These are phyloP conservation scores for Tineola bisselliella DNA, from an alignment of 2,888 invertebrate species.

Conservation along the genomic window DNA sequence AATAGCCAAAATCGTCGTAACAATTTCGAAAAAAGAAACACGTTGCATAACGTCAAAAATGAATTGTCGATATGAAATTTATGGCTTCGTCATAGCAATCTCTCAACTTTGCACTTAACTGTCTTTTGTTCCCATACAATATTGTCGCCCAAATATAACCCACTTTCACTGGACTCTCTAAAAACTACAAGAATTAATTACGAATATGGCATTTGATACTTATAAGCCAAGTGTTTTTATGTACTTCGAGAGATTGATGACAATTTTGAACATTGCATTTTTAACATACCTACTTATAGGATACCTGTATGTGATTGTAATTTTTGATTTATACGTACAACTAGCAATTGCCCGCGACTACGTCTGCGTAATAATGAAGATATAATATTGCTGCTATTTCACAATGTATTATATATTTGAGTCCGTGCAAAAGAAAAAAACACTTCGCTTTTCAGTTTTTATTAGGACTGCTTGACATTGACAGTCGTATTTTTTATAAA, in stretches of 20 bases:
- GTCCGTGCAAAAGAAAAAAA: too few relatives aligned
- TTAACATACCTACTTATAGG: too few relatives aligned
- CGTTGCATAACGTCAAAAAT: background rate
- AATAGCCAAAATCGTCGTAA: background rate
- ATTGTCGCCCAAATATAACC: slow-evolving; percentile 5
- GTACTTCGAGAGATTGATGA: background rate
- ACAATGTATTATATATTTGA: too few relatives aligned
- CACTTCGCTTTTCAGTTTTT: too few relatives aligned
- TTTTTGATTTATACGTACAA: too few relatives aligned
- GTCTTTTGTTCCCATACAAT: slow-evolving; percentile 3
- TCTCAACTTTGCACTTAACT: background rate
- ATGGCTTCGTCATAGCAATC: slow-evolving; percentile 1
- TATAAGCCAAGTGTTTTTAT: slow-evolving; percentile 5
- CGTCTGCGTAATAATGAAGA: too few relatives aligned
- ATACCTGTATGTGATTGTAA: too few relatives aligned
- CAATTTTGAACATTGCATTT: background rate
- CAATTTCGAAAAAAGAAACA: background rate
- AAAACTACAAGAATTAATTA: slow-evolving; percentile 12
- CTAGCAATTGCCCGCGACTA: too few relatives aligned
- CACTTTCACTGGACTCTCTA: slow-evolving; percentile 12
- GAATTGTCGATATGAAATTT: background rate
- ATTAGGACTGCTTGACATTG: too few relatives aligned
- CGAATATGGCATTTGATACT: slow-evolving; percentile 9
- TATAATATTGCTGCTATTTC: too few relatives aligned
- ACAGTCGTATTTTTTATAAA: too few relatives aligned